phyloP scores from a whole-genome alignment of 2,113 vertebrate species.

The Microcebus griseorufus region DNA sequence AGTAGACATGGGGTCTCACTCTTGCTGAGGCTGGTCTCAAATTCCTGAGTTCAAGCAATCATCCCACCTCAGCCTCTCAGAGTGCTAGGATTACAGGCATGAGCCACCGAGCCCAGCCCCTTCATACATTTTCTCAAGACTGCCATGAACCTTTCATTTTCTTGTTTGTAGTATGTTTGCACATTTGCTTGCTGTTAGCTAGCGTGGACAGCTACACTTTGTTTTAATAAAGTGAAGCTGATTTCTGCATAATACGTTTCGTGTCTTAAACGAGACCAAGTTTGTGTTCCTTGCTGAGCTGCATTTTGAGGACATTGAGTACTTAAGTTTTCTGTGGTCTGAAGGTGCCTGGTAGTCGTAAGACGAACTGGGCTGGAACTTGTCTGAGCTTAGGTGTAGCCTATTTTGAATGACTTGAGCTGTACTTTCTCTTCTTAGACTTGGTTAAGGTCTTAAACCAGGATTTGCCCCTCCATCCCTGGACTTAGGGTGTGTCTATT shows the following conservation, averaged over 20 bases:
- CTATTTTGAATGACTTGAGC: not conserved
- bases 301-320: not conserved
- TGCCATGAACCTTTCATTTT: not conserved
- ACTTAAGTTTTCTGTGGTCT: not conserved
- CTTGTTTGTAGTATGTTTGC: not conserved
- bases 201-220: not conserved
- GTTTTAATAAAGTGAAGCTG: constrained; percentile 4
- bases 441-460: not conserved
- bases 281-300: not conserved
- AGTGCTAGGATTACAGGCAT: too few relatives aligned
- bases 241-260: not conserved
- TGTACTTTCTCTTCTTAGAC: not conserved
- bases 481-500: not conserved
- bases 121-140: constrained; percentile 26
- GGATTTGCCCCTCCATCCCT: not conserved
- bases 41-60: too few relatives aligned
- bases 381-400: not conserved
- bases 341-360: not conserved
- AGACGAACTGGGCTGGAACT: not conserved
- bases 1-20: too few relatives aligned
- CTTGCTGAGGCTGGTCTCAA: too few relatives aligned
- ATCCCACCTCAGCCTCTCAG: too few relatives aligned
- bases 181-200: not conserved
- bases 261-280: not conserved
- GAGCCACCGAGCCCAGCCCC: not conserved